These are phyloP conservation scores for Drosophila arizonae DNA, from an alignment of 1,140 invertebrate species.

Conservation along the genomic window DNA sequence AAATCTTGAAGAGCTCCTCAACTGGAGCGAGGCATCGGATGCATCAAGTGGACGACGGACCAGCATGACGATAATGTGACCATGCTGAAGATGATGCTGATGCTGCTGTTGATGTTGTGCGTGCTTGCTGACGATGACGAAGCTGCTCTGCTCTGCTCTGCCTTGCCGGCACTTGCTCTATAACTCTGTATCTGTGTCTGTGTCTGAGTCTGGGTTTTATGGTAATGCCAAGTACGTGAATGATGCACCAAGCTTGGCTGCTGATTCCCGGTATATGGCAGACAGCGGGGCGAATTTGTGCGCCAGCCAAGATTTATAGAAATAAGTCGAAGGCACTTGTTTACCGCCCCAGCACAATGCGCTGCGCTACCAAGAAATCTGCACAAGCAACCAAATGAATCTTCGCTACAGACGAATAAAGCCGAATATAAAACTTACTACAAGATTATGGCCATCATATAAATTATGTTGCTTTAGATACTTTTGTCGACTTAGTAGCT, in stretches of 20 bases:
- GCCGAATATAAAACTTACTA: conserved; percentile 29
- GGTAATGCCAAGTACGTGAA: conserved; percentile 54
- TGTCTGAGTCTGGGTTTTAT: conserved; percentile 29
- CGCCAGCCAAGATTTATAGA: conserved; percentile 52
- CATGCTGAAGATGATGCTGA: conserved; percentile 6
- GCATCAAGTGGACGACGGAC: conserved; percentile 47
- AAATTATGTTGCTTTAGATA: conserved; percentile 23
- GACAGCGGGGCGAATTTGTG: conserved; percentile 22
- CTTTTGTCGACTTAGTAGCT: not conserved
- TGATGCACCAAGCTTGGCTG: conserved; percentile 42
- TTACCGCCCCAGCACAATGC: conserved; percentile 20
- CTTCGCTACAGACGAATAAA: conserved; percentile 8
- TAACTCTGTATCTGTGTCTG: not conserved
- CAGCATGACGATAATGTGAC: conserved; percentile 41
- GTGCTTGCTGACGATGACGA: conserved; percentile 31
- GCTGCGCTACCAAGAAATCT: conserved; percentile 18
- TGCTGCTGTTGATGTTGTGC: conserved; percentile 22
- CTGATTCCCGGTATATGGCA: conserved; percentile 38
- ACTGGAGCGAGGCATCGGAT: conserved; percentile 15
- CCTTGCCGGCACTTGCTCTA: not conserved
- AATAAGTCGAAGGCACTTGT: conserved; percentile 51
- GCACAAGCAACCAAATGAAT: conserved; percentile 30
- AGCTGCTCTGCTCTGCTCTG: conserved; percentile 10
- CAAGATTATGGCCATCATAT: conserved; percentile 37
- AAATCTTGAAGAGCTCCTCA: conserved; percentile 14